Base-by-base conservation (phyloP, 2,113 vertebrate genomes). In the Cricetomys ansorgei region DNA sequence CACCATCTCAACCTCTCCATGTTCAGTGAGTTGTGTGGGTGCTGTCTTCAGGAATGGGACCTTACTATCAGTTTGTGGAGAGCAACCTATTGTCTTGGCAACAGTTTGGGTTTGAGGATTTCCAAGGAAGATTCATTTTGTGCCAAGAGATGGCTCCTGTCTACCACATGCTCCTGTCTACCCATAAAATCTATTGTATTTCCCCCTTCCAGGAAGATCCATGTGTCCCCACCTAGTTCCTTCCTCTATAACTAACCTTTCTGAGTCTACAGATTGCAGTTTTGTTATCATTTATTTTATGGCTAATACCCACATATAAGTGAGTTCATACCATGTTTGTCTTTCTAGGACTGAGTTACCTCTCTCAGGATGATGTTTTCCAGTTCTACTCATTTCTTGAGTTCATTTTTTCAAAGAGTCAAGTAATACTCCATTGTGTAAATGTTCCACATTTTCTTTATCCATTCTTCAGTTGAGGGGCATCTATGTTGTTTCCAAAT, bases 171-270 rank as follows among this genome's bases (percentile, higher is more conserved):
- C 13, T 31, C 27, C 7, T 48, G 73, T 76, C 45, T 27, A 76
- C 31, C 27, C 29, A 77, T 31, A 53, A 77, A 77, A 77, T 53
- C 3, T 77, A 77, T 77, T 75, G 40, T 45, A 45, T 27, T 75
- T 65, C 43, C n/a, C 4, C 4, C 10, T 27, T 40, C 43, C 23
- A 75, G 0, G 40, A 11, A 45, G 43, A 75, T 45, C 11, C 11
- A 75, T 45, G 27, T 34, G 7, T 50, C 29, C 7, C 48, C 29
- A 2, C 29, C 48, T 34, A 92, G 3, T 92, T 21, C 79, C n/a
- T 90, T 92, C 89, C 79, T 96, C 88, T 92, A 34, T 90, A 89
- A 29, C 43, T 87, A 92, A 62, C 31, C 69, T 48, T 9, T 80
- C n/a, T 70, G 31, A 27, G 65, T 16, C 75, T 77, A 77, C 31